Percentiles rank a stretch among this genome's conserved stretches.
Evolutionary conservation across 2,888 invertebrate genomes (phyloP).

Genomic region (Acronicta leporina): DNA sequence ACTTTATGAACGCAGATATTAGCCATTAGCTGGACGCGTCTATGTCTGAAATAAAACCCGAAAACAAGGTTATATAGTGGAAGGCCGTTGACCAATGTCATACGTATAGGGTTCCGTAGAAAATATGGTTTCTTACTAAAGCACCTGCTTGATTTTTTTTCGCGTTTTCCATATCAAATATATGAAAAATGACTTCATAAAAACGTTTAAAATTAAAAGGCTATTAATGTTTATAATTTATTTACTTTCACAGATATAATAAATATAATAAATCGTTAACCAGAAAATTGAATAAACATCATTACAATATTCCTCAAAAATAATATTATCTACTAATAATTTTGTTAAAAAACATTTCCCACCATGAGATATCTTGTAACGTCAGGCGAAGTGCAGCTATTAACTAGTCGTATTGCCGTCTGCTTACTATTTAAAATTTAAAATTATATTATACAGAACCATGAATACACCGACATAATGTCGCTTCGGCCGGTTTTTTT

Average conservation of each 20-base stretch:
- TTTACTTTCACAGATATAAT: no score
- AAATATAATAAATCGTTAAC: no score
- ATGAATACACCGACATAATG: slow-evolving; percentile 16
- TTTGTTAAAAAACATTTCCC: no score
- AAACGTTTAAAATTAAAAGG: no score
- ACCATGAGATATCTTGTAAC: no score
- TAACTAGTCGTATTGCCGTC: no score
- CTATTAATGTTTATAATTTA: no score
- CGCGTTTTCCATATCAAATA: no score
- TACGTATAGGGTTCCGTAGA: slow-evolving; percentile 35
- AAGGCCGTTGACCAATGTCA: slow-evolving; percentile 51
- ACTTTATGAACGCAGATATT: slow-evolving; percentile 49
- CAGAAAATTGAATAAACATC: no score
- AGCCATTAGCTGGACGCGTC: slow-evolving; percentile 39
- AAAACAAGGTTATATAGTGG: slow-evolving; percentile 54
- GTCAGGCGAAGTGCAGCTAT: background rate
- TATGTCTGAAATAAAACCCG: slow-evolving; percentile 45
- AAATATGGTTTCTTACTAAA: background rate
- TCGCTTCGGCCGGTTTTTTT: slow-evolving; percentile 48
- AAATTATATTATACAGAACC: slow-evolving; percentile 43
- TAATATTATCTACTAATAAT: no score
- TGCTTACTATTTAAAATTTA: background rate
- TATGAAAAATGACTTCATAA: no score
- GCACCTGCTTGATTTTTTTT: background rate
- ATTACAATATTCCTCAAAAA: no score